Evolutionary conservation across 1,140 invertebrate species (phyloP), one percentile per base, ranked within the genome.

Genomic region (Aricia agestis): DNA sequence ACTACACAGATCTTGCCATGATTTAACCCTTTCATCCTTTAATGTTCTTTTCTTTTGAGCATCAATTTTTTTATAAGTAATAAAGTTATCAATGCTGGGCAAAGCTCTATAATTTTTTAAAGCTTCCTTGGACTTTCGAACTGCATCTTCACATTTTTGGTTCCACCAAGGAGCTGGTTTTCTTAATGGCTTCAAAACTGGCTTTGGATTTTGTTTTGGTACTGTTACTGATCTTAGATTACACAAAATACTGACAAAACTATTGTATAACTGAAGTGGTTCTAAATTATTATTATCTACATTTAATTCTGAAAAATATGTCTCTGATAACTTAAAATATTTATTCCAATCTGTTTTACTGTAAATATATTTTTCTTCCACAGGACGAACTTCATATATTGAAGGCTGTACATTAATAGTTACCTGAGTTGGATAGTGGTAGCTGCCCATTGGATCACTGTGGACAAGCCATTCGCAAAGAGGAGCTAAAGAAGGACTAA

Each of bases 51-150:
- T 73, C 45, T 73, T 73, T 52, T 58, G 17, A 36, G 68, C 72
- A 66, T 73, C 63, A 6, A 66, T 10, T 69, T 66, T 73, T 66
- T 73, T 73, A 73, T 73, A 73, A 18, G 69, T 73, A 36, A 73
- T 66, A 58, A 66, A 73, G 58, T 73, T 69, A 18, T 19, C 9
- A 31, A 73, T 57, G 10, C 17, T 36, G 7, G 42, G 42, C 13
- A 2, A 41, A 6, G 13, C 41, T 66, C 59, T 52, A 25, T 72
- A 72, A 13, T 45, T 1, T 52, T 15, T 10, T n/a, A 72, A 63
- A 10, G 71, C 67, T 25, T 45, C 19, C 15, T 69, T 31, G 65
- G 67, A 69, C 18, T 63, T 52, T n/a, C 13, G 65, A 32, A 72
- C 71, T 31, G 59, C 61, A 18, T 59, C 11, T 13, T 11, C 68